Conservation (phyloP, 2,113 vertebrate species). For the Pteruthius melanotis region DNA sequence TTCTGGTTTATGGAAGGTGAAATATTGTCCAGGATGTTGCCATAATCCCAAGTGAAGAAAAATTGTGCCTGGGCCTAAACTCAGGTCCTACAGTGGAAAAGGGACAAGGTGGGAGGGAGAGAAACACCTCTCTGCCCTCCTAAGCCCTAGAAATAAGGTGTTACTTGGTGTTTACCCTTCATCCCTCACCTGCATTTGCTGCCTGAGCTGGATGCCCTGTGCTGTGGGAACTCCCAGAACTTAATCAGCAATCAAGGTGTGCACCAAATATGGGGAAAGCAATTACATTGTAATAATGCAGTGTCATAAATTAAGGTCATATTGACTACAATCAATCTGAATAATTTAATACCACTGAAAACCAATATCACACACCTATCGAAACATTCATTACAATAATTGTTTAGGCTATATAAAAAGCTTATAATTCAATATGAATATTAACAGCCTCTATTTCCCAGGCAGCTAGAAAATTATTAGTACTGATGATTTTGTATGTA, state of each 20-base stretch:
- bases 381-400: constrained; percentile 30
- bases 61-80: neutral
- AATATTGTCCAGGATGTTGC: neutral
- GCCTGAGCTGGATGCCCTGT: neutral
- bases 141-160: neutral
- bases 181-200: neutral
- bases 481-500: neutral
- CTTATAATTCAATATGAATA: neutral
- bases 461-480: neutral
- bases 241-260: neutral
- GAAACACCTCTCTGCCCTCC: neutral
- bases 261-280: neutral
- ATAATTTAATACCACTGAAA: constrained; percentile 44
- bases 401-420: neutral
- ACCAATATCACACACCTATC: neutral
- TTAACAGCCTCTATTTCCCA: neutral
- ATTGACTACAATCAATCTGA: neutral
- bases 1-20: neutral
- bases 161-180: neutral
- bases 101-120: neutral
- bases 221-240: neutral
- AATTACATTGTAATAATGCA: neutral
- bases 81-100: neutral
- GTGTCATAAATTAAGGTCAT: constrained; percentile 2
- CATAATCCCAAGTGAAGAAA: neutral